Evolutionary conservation across 2,797 vertebrate genomes (phyloP), one percentile per base, ranked within the genome.

Genomic region (Danio kyathit): DNA sequence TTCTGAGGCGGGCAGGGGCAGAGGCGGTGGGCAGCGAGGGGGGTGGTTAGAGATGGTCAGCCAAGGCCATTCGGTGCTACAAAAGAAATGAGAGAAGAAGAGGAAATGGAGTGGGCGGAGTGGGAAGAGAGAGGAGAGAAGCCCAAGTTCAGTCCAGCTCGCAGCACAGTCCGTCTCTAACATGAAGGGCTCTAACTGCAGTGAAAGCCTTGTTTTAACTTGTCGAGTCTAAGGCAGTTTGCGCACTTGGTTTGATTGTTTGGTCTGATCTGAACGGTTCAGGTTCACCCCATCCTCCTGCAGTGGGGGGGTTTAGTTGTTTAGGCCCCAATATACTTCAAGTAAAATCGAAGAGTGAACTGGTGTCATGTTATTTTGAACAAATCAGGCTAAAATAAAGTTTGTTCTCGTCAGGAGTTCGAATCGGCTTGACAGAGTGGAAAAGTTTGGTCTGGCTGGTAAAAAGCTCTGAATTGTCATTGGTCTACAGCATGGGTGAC

Each of bases 221-320:
- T 21, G 6, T 8, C 13, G 4, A 59, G 76, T n/a, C 46, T 44
- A 43, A 19, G 19, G 63, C 14, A n/a, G 76, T 60, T 79, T 71
- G n/a, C 57, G 21, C 17, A 61, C 56, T 72, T 54, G n/a, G 29
- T 29, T 79, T 41, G 4, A n/a, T 12, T 44, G 19, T 43, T 41
- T 63, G 57, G 38, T 79, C 59, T 71, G 29, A 29, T 29, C 29
- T 29, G 29, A 52, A 61, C n/a, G 11, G 3, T 49, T 63, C 74
- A 75, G 74, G 81, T 67, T 54, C 29, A 66, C 84, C 84, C 87
- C 87, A 87, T 90, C 84, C 88, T 85, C 83, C 80, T 38, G 16
- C 38, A 8, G 5, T 9, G 14, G 40, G 51, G n/a, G 49, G 11
- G 1, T 52, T 52, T 13, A 13, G 49, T 52, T 52, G 10, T 52